Evolutionary conservation across 2,797 vertebrate species (phyloP).

Genomic region (Podarcis siculus): DNA sequence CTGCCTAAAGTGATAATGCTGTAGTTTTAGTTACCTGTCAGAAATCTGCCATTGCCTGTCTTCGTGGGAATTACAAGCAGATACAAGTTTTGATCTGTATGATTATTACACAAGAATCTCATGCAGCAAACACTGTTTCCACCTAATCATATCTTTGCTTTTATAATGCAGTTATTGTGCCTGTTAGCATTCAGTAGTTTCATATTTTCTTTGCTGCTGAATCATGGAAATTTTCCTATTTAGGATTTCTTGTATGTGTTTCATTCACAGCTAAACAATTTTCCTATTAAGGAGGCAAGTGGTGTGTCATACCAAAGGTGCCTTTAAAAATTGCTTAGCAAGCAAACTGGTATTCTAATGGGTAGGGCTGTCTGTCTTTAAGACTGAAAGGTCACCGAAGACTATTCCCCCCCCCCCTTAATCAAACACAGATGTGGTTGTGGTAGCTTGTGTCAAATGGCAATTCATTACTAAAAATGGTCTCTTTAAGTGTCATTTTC

Average conservation of each 20-base stretch:
- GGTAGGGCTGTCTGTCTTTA: slow-evolving; percentile 22
- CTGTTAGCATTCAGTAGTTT: neutral
- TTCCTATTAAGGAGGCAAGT: slow-evolving; percentile 48
- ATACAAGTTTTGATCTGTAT: neutral
- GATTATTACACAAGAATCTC: neutral
- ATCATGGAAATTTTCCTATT: neutral
- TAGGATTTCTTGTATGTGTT: neutral
- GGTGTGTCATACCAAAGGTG: slow-evolving; percentile 47
- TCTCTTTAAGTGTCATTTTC: neutral
- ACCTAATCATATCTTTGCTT: slow-evolving; percentile 18
- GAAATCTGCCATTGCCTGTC: neutral
- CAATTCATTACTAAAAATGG: slow-evolving; percentile 59
- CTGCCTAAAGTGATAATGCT: neutral
- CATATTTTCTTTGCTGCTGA: neutral
- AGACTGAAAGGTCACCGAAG: slow-evolving; percentile 64
- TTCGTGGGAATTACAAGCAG: neutral
- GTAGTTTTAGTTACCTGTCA: neutral
- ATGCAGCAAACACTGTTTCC: neutral
- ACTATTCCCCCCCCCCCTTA: slow-evolving; percentile 64
- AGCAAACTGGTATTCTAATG: slow-evolving; percentile 51
- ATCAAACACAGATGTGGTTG: slow-evolving; percentile 53
- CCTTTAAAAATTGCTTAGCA: slow-evolving; percentile 65
- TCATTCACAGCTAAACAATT: slow-evolving; percentile 58
- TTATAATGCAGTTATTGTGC: slow-evolving; percentile 1
- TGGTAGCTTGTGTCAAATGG: slow-evolving; percentile 54